These are phyloP conservation scores for Girardinus metallicus DNA, from an alignment of 2,797 vertebrate species.

Conservation along the genomic window DNA sequence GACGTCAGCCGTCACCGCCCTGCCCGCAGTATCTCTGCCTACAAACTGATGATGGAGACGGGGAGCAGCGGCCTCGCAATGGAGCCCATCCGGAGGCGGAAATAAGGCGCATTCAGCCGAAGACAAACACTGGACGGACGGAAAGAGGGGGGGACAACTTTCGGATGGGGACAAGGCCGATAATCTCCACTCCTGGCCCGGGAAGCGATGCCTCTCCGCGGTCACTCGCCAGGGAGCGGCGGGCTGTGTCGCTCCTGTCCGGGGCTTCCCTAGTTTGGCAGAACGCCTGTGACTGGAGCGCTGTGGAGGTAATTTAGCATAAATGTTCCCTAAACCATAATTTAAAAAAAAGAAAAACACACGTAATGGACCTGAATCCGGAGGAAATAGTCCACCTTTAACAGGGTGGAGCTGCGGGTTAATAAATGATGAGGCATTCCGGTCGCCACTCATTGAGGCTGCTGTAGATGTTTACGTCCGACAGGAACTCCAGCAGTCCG, in stretches of 20 bases:
- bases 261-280: slow-evolving; percentile 54
- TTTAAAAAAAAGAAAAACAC: neutral
- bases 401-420: slow-evolving; percentile 77
- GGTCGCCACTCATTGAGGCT: slow-evolving; percentile 29
- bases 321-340: neutral
- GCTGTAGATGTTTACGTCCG: slow-evolving; percentile 46
- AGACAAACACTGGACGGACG: neutral
- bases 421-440: slow-evolving; percentile 76
- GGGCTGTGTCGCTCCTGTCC: slow-evolving; percentile 59
- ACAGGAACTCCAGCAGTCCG: slow-evolving; percentile 1
- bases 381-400: slow-evolving; percentile 1
- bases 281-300: slow-evolving; percentile 28
- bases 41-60: slow-evolving; percentile 56
- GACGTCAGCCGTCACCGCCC: slow-evolving; percentile 83
- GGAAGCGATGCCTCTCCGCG: slow-evolving; percentile 43
- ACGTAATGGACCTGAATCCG: slow-evolving; percentile 8
- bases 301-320: slow-evolving; percentile 48
- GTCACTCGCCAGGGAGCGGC: slow-evolving; percentile 51
- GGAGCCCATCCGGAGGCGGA: slow-evolving; percentile 40
- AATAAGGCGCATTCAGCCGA: slow-evolving; percentile 26
- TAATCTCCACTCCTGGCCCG: slow-evolving; percentile 17
- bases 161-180: slow-evolving; percentile 35
- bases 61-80: slow-evolving; percentile 63
- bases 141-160: slow-evolving; percentile 8
- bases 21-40: slow-evolving; percentile 63